Conservation (phyloP, 2,888 invertebrate species). For the Alloscopus bannaensis region DNA sequence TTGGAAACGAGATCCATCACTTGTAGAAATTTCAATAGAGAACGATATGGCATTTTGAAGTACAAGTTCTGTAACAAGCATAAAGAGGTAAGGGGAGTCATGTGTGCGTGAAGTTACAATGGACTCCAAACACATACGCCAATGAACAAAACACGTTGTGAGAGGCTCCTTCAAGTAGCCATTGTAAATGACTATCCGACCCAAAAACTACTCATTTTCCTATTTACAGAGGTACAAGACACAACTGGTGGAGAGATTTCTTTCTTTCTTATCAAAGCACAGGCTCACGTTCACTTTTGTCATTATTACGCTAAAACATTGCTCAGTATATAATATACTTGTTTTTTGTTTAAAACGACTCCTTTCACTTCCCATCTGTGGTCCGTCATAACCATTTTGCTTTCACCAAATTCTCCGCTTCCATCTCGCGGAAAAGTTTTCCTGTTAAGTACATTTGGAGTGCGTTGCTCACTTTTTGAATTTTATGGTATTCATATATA, state of each 20-base stretch:
- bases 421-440: too few species aligned
- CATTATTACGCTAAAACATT: not conserved
- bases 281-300: slow-evolving; percentile 16
- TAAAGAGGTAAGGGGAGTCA: too few species aligned
- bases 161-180: too few species aligned
- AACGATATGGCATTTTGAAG: not conserved
- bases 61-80: too few species aligned
- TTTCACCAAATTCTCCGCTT: not conserved
- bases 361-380: slow-evolving; percentile 18
- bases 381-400: slow-evolving; percentile 15
- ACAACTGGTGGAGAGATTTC: too few species aligned
- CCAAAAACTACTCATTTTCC: not conserved
- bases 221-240: slow-evolving; percentile 3
- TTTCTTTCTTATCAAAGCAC: too few species aligned
- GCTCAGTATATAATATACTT: too few species aligned
- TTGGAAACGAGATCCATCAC: slow-evolving; percentile 11
- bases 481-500: too few species aligned
- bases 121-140: too few species aligned
- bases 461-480: too few species aligned
- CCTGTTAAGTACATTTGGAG: too few species aligned
- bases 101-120: too few species aligned
- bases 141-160: not conserved
- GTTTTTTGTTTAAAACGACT: slow-evolving; percentile 11
- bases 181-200: not conserved
- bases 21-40: not conserved